These are phyloP conservation scores for Actenoides lindsayi DNA, from an alignment of 2,113 vertebrate genomes.

Conservation along the genomic window DNA sequence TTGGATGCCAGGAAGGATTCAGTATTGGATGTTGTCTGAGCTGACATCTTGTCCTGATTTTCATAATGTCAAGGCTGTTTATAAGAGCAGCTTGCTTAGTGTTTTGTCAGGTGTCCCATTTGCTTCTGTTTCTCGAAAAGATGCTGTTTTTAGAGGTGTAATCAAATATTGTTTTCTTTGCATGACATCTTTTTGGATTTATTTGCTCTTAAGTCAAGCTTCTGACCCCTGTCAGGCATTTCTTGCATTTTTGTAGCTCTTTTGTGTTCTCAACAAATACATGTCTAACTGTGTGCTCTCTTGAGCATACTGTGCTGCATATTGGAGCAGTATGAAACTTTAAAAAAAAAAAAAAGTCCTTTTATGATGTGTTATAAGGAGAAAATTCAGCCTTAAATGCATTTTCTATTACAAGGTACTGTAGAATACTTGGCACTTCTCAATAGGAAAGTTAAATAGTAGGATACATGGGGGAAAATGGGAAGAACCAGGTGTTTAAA, in stretches of 20 bases:
- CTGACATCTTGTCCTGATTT: background rate
- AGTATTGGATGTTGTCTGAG: background rate
- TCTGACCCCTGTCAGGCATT: background rate
- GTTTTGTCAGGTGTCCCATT: background rate
- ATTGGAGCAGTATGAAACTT: background rate
- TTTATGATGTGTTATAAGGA: background rate
- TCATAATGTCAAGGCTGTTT: background rate
- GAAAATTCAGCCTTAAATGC: background rate
- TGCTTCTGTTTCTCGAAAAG: background rate
- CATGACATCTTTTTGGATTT: background rate
- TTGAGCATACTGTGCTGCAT: background rate
- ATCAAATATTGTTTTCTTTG: background rate
- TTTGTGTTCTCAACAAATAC: background rate
- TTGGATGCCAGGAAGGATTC: background rate
- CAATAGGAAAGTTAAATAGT: background rate
- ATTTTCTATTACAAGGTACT: background rate
- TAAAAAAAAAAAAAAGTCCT: background rate
- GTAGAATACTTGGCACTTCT: background rate
- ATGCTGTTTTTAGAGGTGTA: background rate
- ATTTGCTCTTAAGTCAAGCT: background rate
- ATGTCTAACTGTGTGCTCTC: background rate
- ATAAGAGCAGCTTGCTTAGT: background rate
- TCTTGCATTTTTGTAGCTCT: background rate
- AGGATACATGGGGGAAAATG: background rate
- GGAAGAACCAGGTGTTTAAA: background rate